Evolutionary conservation across 2,797 vertebrate species (phyloP), one percentile per base, ranked within the genome.

Genomic region (Paratrypauchen microcephalus): DNA sequence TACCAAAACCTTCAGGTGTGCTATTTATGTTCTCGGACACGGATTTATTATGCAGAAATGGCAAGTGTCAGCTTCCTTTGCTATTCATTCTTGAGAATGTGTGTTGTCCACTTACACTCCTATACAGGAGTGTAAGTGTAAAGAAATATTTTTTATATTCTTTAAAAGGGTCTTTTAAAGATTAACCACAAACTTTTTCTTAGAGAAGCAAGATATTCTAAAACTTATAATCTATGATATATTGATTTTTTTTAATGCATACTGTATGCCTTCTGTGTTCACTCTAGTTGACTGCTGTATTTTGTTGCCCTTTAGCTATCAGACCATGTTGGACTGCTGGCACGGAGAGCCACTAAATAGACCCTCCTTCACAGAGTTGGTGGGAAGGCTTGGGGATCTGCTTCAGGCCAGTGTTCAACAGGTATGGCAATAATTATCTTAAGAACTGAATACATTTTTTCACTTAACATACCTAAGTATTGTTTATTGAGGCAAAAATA

Each of bases 291-390:
- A 85, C 1, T 52, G 47, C 7, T 80, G 58, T 75, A 7, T 83
- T 56, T 56, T 39, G 4, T 55, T 75, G 77, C 28, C 48, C 41
- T 52, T 0, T 45, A 98, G 96, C 86, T 98, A 97, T 86, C 94
- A 97, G 88, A 97, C 96, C 48, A 98, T 98, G 96, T 86, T 97
- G 88, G 94, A 97, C 63, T 97, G 97, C 76, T 98, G 97, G 96
- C 94, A 96, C 0, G 94, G 95, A 0, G 91, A 94, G 1, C 92
- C 96, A 18, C 89, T 87, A 6, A 90, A 95, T 64, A 89, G 96
- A 26, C 96, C 96, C 0, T 96, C 91, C 4, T 98, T 97, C 92
- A 96, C 90, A 0, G 95, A 96, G 73, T 93, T 98, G 19, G 96
- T 97, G 73, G 95, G 96, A 70, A 90, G 86, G 60, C 88, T 98